Percentiles rank a stretch among this genome's conserved stretches.
phyloP scores from a whole-genome alignment of 2,797 vertebrate genomes.

The Gallinago solitaria region DNA sequence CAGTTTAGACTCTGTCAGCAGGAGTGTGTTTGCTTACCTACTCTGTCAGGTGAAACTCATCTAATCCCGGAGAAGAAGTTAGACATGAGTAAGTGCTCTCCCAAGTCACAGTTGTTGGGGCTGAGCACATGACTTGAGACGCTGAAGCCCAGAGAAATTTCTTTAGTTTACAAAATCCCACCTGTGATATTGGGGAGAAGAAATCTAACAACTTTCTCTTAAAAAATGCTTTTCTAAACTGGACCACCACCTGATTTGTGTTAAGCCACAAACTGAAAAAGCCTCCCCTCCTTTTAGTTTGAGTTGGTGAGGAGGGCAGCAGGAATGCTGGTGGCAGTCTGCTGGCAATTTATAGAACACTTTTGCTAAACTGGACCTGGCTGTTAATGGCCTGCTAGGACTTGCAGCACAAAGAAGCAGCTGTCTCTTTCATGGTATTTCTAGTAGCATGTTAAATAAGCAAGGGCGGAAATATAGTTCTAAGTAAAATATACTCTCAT shows the following conservation, averaged over 20 bases:
- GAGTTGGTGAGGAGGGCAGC: background rate
- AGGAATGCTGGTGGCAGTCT: background rate
- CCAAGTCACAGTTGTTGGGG: background rate
- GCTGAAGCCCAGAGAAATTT: background rate
- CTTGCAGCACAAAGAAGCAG: background rate
- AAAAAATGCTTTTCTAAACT: background rate
- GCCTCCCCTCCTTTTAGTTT: background rate
- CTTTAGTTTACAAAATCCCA: background rate
- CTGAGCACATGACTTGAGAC: background rate
- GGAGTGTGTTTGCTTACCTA: background rate
- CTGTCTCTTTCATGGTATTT: background rate
- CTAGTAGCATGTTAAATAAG: slow-evolving; percentile 14
- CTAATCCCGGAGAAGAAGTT: background rate
- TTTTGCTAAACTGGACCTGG: background rate
- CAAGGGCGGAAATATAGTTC: background rate
- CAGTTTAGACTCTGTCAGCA: background rate
- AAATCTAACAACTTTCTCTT: background rate
- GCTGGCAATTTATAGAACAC: background rate
- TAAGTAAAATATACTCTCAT: slow-evolving; percentile 24
- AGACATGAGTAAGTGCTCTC: background rate
- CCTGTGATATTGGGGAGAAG: background rate
- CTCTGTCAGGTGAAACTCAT: background rate
- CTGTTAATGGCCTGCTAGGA: background rate
- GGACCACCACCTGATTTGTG: background rate
- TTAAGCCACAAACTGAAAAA: background rate